Evolutionary conservation across 2,113 vertebrate species (phyloP), one percentile per base, ranked within the genome.

Genomic region (Mystacornis crossleyi): DNA sequence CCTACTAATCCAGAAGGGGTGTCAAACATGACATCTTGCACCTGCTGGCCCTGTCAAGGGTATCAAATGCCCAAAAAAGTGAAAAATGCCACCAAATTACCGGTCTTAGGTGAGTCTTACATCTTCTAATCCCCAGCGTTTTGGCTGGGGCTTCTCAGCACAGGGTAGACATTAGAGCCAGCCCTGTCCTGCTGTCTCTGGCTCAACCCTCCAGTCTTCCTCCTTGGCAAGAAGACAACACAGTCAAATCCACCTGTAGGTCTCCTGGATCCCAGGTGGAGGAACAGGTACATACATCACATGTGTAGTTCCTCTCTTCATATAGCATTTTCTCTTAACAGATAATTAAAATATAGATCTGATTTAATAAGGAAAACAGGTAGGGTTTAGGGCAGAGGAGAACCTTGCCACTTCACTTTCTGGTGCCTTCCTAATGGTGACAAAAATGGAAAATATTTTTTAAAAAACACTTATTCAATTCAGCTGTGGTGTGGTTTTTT

Each of bases 11-110:
- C 18, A 60, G 48, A 50, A 53, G 1, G 14, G 10, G 3, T 34
- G 6, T 58, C 55, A 66, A 20, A 67, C 1, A 3, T 0, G 3
- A 33, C 3, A 2, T 47, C 51, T 67, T 1, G 0, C 15, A 42
- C 21, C 19, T 50, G 20, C 38, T 73, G 74, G 31, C 14, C 42
- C 33, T 14, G 4, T 33, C 34, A 45, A 42, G 17, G 26, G 25
- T 18, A 31, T 50, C 18, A 50, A 47, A 34, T 15, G 58, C 6
- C 7, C n/a, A 20, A 29, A 74, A 62, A 18, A 26, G 34, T 36
- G 13, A 6, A 54, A 50, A 81, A 73, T 29, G 9, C 5, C 29
- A 20, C 50, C 12, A 20, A 18, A 9, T 38, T 55, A 28, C 33
- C 38, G 8, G 6, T 11, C 13, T 15, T 36, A 19, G 16, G 16